phyloP scores from a whole-genome alignment of 2,797 vertebrate genomes.

The Semaprochilodus insignis region DNA sequence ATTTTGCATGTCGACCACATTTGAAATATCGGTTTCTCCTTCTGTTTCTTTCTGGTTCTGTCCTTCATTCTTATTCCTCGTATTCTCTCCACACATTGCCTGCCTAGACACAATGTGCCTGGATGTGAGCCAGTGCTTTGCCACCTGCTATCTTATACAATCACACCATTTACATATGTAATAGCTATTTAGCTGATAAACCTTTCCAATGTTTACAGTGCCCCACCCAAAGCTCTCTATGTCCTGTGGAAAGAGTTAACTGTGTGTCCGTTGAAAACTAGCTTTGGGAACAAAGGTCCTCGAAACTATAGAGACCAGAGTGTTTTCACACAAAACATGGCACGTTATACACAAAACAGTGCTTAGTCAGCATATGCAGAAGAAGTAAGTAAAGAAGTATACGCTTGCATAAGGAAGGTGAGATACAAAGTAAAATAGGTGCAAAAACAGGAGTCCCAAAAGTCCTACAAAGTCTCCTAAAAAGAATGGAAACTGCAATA shows the following conservation, averaged over 20 bases:
- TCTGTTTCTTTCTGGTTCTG: no score
- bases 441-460: no score
- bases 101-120: neutral
- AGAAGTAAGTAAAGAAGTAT: neutral
- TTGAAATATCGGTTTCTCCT: neutral
- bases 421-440: no score
- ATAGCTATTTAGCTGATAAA: no score
- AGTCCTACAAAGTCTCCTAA: no score
- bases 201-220: neutral
- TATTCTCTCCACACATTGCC: neutral
- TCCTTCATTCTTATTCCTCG: neutral
- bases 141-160: constrained; percentile 11
- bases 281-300: neutral
- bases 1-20: neutral
- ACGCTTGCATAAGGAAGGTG: no score
- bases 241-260: neutral
- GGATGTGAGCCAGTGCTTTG: neutral
- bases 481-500: no score
- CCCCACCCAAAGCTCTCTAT: neutral
- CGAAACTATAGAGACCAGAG: neutral
- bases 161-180: neutral
- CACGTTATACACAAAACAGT: neutral
- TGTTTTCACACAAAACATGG: neutral
- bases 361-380: neutral
- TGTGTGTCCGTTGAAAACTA: neutral